phyloP scores from a whole-genome alignment of 2,888 invertebrate species.

The Acronicta leporina region DNA sequence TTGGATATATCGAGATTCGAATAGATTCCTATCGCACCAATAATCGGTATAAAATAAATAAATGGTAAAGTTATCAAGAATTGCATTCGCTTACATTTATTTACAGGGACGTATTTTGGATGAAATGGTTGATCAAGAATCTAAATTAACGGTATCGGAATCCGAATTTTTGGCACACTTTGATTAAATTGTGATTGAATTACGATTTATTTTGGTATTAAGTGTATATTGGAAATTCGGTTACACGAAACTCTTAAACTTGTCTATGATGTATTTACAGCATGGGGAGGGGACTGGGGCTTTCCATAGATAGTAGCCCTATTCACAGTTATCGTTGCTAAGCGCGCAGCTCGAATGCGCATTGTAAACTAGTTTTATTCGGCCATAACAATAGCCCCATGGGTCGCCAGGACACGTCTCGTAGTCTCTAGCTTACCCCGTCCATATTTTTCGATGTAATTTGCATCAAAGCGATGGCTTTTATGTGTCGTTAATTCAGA shows the following conservation, averaged over 20 bases:
- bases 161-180: no score
- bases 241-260: no score
- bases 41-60: no score
- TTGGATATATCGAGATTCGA: no score
- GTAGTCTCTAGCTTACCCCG: conserved; percentile 57
- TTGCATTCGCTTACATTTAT: no score
- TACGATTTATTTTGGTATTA: neutral
- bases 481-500: conserved; percentile 64
- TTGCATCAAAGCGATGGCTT: conserved; percentile 59
- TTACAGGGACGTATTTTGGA: no score
- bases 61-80: no score
- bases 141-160: no score
- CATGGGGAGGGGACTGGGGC: neutral
- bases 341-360: conserved; percentile 67
- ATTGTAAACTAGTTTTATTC: conserved; percentile 79
- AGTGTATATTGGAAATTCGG: no score
- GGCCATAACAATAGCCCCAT: conserved; percentile 72
- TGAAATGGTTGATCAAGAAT: no score
- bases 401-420: conserved; percentile 63
- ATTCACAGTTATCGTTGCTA: conserved; percentile 73
- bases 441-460: conserved; percentile 60
- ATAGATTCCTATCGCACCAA: no score
- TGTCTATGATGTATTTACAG: conserved; percentile 5
- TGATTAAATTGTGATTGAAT: no score
- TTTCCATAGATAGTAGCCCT: conserved; percentile 35